phyloP scores from a whole-genome alignment of 2,797 vertebrate species.

The Acrocephalus scirpaceus region DNA sequence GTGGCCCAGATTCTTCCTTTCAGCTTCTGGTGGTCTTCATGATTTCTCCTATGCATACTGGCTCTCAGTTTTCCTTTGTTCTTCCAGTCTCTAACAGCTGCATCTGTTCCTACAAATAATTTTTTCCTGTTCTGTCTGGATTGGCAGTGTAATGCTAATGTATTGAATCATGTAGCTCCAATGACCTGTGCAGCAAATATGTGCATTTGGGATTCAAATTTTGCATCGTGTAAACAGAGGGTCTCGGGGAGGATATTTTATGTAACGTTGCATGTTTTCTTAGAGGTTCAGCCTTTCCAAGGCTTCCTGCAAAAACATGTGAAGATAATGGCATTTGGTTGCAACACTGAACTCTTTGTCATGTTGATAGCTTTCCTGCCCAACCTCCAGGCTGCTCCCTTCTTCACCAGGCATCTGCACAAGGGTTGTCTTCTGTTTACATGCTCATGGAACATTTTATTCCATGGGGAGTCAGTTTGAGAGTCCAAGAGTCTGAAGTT shows the following conservation, averaged over 20 bases:
- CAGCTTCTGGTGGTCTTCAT: not conserved
- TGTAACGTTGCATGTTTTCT: not conserved
- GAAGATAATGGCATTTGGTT: not conserved
- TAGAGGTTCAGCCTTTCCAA: not conserved
- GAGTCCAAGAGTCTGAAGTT: not conserved
- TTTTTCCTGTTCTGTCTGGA: not conserved
- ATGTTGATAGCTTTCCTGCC: not conserved
- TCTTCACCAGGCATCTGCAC: not conserved
- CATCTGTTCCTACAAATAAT: not conserved
- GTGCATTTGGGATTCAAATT: not conserved
- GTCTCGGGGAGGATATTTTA: not conserved
- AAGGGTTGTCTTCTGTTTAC: not conserved
- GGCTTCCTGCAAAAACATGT: accelerated
- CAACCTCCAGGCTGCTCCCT: not conserved
- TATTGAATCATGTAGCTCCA: not conserved
- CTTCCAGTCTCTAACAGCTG: not conserved
- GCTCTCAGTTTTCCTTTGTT: not conserved
- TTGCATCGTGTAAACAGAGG: not conserved
- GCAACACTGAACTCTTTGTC: not conserved
- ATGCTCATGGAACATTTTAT: not conserved
- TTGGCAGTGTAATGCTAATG: not conserved
- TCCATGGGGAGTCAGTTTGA: not conserved
- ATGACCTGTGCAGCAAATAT: not conserved
- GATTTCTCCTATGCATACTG: not conserved
- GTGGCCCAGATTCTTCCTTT: not conserved